phyloP scores from a whole-genome alignment of 2,113 vertebrate species.

The Ophthalmolycus amberensis region DNA sequence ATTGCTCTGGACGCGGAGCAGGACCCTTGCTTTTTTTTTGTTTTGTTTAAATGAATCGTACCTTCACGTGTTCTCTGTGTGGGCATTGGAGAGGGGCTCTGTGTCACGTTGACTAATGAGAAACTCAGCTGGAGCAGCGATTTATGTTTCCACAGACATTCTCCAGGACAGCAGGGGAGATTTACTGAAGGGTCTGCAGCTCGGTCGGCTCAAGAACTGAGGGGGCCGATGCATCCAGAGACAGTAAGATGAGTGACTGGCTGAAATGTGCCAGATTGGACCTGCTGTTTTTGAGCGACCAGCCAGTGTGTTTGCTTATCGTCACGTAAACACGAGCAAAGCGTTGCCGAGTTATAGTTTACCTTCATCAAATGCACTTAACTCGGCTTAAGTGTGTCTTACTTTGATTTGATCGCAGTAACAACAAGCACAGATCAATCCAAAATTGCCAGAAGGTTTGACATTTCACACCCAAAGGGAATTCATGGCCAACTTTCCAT shows the following conservation, averaged over 20 bases:
- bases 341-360: conserved; percentile 5
- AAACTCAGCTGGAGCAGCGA: conserved; percentile 64
- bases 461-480: conserved; percentile 1
- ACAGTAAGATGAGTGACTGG: conserved; percentile 3
- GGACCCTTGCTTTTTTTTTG: conserved; percentile 29
- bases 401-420: neutral
- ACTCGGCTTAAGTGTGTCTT: neutral
- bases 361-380: neutral
- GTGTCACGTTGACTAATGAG: conserved; percentile 64
- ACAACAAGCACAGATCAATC: neutral
- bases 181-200: conserved; percentile 31
- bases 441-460: neutral
- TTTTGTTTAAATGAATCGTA: conserved; percentile 63
- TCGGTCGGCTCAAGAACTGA: neutral
- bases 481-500: neutral
- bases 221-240: conserved; percentile 13
- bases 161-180: conserved; percentile 42
- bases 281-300: neutral
- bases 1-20: conserved; percentile 33
- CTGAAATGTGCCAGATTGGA: conserved; percentile 18
- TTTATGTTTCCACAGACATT: conserved; percentile 70
- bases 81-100: conserved; percentile 42
- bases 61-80: conserved; percentile 43
- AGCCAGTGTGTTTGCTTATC: conserved; percentile 39
- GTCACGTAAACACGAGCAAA: neutral